These are phyloP conservation scores for Pelecanus crispus DNA, from an alignment of 2,113 vertebrate species.

Conservation along the genomic window DNA sequence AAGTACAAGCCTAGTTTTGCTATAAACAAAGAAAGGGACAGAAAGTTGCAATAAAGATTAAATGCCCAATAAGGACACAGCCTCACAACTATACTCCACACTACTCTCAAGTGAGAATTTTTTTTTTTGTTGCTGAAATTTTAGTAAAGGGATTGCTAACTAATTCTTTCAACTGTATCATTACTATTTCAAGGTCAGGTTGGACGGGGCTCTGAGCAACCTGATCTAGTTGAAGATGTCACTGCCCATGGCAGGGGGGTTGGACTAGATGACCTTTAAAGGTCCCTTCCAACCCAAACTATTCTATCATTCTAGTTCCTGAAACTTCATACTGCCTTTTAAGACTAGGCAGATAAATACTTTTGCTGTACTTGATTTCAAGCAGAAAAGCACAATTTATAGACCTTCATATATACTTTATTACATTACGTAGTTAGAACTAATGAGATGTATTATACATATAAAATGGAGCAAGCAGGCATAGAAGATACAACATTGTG, in stretches of 20 bases:
- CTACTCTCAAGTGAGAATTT: background rate
- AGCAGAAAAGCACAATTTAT: background rate
- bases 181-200: background rate
- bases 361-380: background rate
- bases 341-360: background rate
- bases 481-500: background rate
- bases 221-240: background rate
- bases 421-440: background rate
- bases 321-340: background rate
- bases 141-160: background rate
- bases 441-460: background rate
- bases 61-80: background rate
- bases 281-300: too few species aligned
- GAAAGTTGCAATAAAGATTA: background rate
- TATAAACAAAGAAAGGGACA: background rate
- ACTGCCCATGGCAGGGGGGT: background rate
- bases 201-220: background rate
- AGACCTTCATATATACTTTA: background rate
- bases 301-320: background rate
- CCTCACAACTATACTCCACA: background rate
- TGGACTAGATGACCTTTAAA: background rate
- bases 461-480: background rate
- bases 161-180: background rate
- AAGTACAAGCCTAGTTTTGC: background rate
- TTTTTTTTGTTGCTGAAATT: background rate